Conservation (phyloP, 2,113 vertebrate species). For the Perccottus glenii region DNA sequence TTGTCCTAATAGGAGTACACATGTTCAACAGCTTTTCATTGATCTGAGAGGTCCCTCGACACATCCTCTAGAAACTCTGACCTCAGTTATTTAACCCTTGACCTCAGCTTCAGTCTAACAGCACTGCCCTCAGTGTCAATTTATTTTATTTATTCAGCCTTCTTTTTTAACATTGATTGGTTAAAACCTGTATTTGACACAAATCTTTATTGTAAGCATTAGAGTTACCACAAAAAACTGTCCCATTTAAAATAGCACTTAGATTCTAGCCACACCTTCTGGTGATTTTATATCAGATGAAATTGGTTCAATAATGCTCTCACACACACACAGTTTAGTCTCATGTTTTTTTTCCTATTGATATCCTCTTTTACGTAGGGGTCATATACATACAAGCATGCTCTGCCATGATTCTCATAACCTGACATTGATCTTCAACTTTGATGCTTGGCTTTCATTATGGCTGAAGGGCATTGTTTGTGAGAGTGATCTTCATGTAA, state of each 20-base stretch:
- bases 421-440: slow-evolving; percentile 65
- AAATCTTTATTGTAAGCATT: not conserved
- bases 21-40: slow-evolving; percentile 66
- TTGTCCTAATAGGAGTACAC: slow-evolving; percentile 47
- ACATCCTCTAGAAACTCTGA: slow-evolving; percentile 71
- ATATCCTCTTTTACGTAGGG: slow-evolving; percentile 20
- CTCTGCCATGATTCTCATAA: slow-evolving; percentile 38
- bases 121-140: slow-evolving; percentile 8
- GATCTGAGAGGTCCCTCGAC: slow-evolving; percentile 57
- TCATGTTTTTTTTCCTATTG: not conserved
- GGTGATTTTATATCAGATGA: not conserved
- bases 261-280: not conserved
- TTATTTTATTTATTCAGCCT: slow-evolving; percentile 24
- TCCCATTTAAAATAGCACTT: not conserved
- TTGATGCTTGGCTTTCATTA: slow-evolving; percentile 67
- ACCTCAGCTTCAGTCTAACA: slow-evolving; percentile 63
- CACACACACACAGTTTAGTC: slow-evolving; percentile 3
- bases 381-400: slow-evolving; percentile 32
- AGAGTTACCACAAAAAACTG: not conserved
- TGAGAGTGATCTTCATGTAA: slow-evolving; percentile 73
- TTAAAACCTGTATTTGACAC: not conserved
- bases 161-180: not conserved
- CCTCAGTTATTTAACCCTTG: slow-evolving; percentile 83
- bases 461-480: slow-evolving; percentile 74
- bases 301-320: slow-evolving; percentile 12